Base-by-base conservation (phyloP, 2,113 vertebrate species). In the Verasper variegatus region DNA sequence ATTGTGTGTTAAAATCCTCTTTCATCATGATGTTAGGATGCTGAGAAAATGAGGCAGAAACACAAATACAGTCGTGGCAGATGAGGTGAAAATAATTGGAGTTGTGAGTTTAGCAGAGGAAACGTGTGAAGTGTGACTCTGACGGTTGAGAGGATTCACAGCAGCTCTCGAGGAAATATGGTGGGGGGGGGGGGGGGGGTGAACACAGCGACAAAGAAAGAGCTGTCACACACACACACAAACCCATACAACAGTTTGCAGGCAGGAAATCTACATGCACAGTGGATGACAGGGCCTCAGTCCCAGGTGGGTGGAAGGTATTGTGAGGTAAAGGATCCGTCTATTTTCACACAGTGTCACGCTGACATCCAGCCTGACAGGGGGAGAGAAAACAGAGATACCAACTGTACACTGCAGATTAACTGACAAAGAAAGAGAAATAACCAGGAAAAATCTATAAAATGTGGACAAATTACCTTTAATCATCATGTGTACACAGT, bases 221-320 rank as follows among this genome's bases (percentile, higher is more conserved):
- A 74, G 15, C 74, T 82, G 81, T 82, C 63, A 70, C 26, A 66
- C n/a, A 65, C 10, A 49, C 45, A 15, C 45, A 18, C 40, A 47
- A 47, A 47, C 5, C 45, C 15, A 47, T 47, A 47, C 17, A 17
- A 47, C 15, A 5, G 14, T 47, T 47, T 47, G 11, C 40, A 42
- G 11, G 40, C 40, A 42, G 40, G 40, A 42, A 6, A 49, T 18
- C 45, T 18, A 18, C 45, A 49, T 49, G 15, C 13, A 49, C 45
- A 5, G 45, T 5, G 45, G 45, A 49, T 18, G 45, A 17, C 3
- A 18, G 45, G 15, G 45, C 45, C 45, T 18, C 45, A 49, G 45
- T 89, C 90, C 95, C 96, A 97, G 80, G 90, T 95, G 3, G 82
- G 92, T 49, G 95, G 90, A 72, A 96, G 27, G 63, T 92, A 95